These are phyloP conservation scores for Burhinus oedicnemus DNA, from an alignment of 2,113 vertebrate genomes.

Conservation along the genomic window DNA sequence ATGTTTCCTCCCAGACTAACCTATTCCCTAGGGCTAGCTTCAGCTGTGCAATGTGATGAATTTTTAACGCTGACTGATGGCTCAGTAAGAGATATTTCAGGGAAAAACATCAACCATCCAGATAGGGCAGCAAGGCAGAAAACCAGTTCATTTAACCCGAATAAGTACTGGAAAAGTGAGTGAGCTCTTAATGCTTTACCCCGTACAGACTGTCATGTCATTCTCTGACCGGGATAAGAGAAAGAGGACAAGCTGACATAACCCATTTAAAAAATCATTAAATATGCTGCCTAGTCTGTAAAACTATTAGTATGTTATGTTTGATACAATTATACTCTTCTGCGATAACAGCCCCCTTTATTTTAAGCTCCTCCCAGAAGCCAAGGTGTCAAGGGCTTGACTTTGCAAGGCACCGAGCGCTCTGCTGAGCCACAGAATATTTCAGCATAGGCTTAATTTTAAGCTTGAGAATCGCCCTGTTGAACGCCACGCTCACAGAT, in stretches of 20 bases:
- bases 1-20: conserved; percentile 59
- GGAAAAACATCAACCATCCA: conserved; percentile 44
- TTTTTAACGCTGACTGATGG: conserved; percentile 61
- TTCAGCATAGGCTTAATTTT: neutral
- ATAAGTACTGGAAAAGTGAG: neutral
- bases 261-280: conserved; percentile 62
- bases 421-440: neutral
- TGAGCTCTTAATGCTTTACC: neutral
- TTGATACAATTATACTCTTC: neutral
- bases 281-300: conserved; percentile 8
- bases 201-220: neutral
- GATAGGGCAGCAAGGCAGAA: conserved; percentile 19
- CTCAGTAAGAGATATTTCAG: conserved; percentile 34
- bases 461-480: neutral
- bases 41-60: conserved; percentile 48
- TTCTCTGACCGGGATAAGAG: conserved; percentile 3
- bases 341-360: neutral
- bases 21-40: conserved; percentile 46
- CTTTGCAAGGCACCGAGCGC: neutral
- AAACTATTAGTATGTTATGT: conserved; percentile 25
- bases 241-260: conserved; percentile 60
- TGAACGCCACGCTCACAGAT: neutral
- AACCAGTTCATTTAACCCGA: neutral
- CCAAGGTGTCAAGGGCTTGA: neutral
- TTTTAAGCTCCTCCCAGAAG: conserved; percentile 1